Conservation (phyloP, 2,888 invertebrate genomes). For the Sepiola atlantica region DNA sequence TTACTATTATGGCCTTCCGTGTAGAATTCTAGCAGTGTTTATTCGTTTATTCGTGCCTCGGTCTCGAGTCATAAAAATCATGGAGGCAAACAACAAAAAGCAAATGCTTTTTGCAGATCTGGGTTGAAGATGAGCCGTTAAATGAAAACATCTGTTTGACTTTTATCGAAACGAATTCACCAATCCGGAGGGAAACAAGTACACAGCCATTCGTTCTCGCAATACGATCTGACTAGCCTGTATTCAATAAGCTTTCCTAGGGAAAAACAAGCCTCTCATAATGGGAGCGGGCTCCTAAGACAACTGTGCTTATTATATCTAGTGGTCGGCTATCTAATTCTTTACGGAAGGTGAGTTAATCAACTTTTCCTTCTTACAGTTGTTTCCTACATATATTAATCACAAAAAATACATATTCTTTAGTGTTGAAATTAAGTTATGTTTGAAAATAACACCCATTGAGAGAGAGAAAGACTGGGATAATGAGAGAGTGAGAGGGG, state of each 20-base stretch:
- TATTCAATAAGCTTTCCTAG: not conserved
- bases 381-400: too few relatives aligned
- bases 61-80: not conserved
- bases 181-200: not conserved
- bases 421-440: too few relatives aligned
- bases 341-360: too few relatives aligned
- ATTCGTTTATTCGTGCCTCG: slow-evolving; percentile 4
- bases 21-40: not conserved
- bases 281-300: too few relatives aligned
- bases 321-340: too few relatives aligned
- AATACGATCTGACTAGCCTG: not conserved
- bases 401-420: too few relatives aligned
- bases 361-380: too few relatives aligned
- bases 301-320: too few relatives aligned
- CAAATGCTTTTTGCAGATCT: not conserved
- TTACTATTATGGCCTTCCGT: not conserved
- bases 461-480: not conserved
- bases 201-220: not conserved
- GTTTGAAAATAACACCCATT: too few relatives aligned
- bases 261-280: not conserved
- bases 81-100: not conserved
- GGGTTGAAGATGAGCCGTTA: slow-evolving; percentile 32
- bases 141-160: slow-evolving; percentile 20
- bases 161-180: not conserved
- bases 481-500: not conserved